Base-by-base conservation (phyloP, 2,797 vertebrate species). In the Bufotes viridis region DNA sequence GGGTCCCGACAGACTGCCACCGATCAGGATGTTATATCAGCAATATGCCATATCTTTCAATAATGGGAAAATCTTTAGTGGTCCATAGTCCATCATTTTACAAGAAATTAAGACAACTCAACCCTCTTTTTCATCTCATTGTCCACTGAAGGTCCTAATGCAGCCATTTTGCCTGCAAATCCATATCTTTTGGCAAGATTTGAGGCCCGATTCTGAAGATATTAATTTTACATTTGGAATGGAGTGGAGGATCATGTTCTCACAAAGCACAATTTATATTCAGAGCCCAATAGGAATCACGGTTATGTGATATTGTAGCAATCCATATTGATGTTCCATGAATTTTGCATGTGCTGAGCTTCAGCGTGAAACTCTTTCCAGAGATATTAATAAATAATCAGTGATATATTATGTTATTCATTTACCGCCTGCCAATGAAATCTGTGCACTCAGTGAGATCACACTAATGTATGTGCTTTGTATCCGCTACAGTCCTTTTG, bases 381-480 rank as follows among this genome's bases (percentile, higher is more conserved):
- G 74, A 14, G 74, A 78, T 78, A 78, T 78, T 78, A 78, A 78
- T 78, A 78, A 78, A 78, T 78, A 80, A 60, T 80, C 57, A 60
- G 55, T 80, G 78, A 80, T 80, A 80, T 80, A 80, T 80, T 80
- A 80, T 60, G 57, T 60, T 60, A 80, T 80, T 80, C 78, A 60
- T 80, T 80, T 80, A 80, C 57, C 13, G 78, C 49, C 74, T 78
- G 74, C 74, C 74, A 78, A 78, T 78, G 74, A 55, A 24, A 78
- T 78, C 74, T 8, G 29, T 72, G 74, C 74, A 76, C 74, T 76
- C 74, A 76, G 74, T 53, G 49, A 78, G 74, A 78, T 24, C 51
- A 24, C 74, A 24, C 74, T 78, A 78, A 78, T 78, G 74, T 78
- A 78, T 78, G 74, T 78, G 49, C 51, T 78, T 55, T 22, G 72